Base-by-base conservation (phyloP, 2,113 vertebrate species). In the Semnornis frantzii region DNA sequence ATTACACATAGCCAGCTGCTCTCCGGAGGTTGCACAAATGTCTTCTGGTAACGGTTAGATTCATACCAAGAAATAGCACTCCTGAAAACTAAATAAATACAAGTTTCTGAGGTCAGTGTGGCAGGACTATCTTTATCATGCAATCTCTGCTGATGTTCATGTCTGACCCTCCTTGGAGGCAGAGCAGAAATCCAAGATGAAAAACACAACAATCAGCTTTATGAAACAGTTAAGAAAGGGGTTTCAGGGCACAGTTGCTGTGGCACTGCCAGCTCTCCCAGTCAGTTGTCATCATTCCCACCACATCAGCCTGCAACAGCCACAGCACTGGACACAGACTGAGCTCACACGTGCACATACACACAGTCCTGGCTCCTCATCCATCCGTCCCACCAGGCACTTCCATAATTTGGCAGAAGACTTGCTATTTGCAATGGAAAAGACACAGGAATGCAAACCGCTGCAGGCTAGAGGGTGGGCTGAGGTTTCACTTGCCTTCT, bases 271-370 rank as follows among this genome's bases (percentile, higher is more conserved):
- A 79, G 44, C 33, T 79, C 42, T 52, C 24, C 27, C 18, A 52
- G 21, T 25, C 3, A 0, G 52, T 48, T 82, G 6, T 25, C 50
- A 25, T 14, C 59, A 23, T 39, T 30, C 28, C 23, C 30, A 28
- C 25, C 69, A 59, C 50, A 21, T 39, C 76, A 81, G 27, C 8
- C 3, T n/a, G 42, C 48, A 82, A 14, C 42, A 83, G 33, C 31
- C 30, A 19, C 46, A 1, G 0, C 64, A 5, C 1, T 46, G 72
- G 48, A 20, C 60, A 52, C 0, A 0, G n/a, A 6, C 33, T 60
- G 25, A 78, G 78, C 62, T 75, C 64, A 76, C 28, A 12, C 10
- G 9, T 5, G 5, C 27, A 33, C 4, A 3, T 66, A 58, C 5
- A 0, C 28, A 21, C 20, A 2, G 15, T 62, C 39, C 57, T 34